Conservation (phyloP, 2,888 invertebrate genomes). For the Oligia strigilis region DNA sequence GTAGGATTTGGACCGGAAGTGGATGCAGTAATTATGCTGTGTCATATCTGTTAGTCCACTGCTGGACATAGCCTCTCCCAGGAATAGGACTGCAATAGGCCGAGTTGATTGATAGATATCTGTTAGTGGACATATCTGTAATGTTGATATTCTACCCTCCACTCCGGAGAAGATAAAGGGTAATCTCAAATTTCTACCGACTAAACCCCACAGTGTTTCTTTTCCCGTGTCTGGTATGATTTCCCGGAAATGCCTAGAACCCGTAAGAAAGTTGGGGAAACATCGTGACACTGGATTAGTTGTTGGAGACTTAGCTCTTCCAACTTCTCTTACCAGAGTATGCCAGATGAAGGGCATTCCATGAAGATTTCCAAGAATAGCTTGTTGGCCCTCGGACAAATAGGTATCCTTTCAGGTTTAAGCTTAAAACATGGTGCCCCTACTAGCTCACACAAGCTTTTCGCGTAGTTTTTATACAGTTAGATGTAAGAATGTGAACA, state of each 20-base stretch:
- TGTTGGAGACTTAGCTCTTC: background rate
- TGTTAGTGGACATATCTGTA: background rate
- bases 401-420: background rate
- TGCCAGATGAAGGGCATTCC: background rate
- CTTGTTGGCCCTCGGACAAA: no score
- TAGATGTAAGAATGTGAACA: background rate
- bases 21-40: background rate
- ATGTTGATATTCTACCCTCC: background rate
- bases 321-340: background rate
- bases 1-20: background rate
- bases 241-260: no score
- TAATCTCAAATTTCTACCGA: background rate
- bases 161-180: background rate
- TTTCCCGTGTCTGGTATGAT: background rate
- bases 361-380: background rate
- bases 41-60: no score
- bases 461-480: constrained; percentile 1
- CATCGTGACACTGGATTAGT: background rate
- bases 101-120: background rate
- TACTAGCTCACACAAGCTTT: constrained; percentile 1
- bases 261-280: background rate
- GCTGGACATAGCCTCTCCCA: no score
- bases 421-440: background rate
- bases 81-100: no score
- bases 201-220: background rate